Conservation (phyloP, 53 echinoderm and acorn worm genomes). For the Crossaster papposus region DNA sequence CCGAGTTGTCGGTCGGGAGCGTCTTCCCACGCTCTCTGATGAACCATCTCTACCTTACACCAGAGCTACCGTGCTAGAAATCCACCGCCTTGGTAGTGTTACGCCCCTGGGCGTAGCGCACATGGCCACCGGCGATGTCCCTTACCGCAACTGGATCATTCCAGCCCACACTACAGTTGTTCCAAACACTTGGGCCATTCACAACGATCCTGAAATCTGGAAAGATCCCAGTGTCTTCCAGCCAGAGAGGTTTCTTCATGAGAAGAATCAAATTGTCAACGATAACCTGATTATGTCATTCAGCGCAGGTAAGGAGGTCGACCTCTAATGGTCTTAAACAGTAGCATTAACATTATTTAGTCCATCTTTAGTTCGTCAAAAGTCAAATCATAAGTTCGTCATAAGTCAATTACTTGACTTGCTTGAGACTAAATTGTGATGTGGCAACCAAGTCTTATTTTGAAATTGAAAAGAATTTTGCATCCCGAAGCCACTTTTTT, state of each 20-base stretch:
- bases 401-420: no score
- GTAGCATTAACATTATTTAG: no score
- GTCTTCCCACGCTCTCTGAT: conserved; percentile 33
- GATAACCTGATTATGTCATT: conserved; percentile 24
- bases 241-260: conserved; percentile 34
- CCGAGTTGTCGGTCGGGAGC: conserved; percentile 33
- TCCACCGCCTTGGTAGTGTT: conserved; percentile 29
- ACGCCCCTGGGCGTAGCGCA: conserved; percentile 46
- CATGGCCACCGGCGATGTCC: not conserved
- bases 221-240: conserved; percentile 35
- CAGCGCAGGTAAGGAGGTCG: conserved; percentile 26
- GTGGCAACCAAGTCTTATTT: no score
- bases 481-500: no score
- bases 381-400: no score
- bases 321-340: no score
- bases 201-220: conserved; percentile 49
- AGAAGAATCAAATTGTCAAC: conserved; percentile 7
- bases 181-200: conserved; percentile 51
- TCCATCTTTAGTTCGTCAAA: no score
- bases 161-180: conserved; percentile 31
- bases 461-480: no score
- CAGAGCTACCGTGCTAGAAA: conserved; percentile 26
- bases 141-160: conserved; percentile 14
- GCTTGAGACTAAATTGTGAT: no score
- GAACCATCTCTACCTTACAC: conserved; percentile 27